A percentile compares a stretch with the other conserved stretches of the same genome.
These are phyloP conservation scores for Saccostrea glomerata DNA, from an alignment of 1,140 invertebrate species.

Conservation along the genomic window DNA sequence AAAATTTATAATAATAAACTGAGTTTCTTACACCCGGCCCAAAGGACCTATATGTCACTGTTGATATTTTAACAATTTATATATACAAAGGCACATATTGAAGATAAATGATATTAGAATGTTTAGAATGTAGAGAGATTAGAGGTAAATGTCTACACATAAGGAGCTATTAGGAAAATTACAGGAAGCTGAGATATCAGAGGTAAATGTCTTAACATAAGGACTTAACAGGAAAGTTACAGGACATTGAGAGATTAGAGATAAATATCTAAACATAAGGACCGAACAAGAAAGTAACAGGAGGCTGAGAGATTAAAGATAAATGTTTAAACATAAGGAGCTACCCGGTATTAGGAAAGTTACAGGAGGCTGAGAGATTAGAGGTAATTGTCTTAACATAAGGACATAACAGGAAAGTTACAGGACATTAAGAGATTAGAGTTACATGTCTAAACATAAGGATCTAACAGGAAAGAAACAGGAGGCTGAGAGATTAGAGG, in stretches of 20 bases:
- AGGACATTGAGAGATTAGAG: slow-evolving; percentile 65
- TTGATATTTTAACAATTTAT: no score
- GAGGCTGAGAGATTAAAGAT: no score
- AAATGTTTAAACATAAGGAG: no score
- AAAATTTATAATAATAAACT: no score
- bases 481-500: no score
- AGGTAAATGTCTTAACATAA: slow-evolving; percentile 56
- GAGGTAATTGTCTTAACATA: slow-evolving; percentile 64
- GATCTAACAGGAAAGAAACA: slow-evolving; percentile 66
- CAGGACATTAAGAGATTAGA: slow-evolving; percentile 72
- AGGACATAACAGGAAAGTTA: slow-evolving; percentile 63
- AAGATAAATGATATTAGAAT: no score
- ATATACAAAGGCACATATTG: no score
- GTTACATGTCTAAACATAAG: background rate
- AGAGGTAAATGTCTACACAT: slow-evolving; percentile 59
- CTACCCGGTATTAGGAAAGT: slow-evolving; percentile 59
- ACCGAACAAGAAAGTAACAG: no score
- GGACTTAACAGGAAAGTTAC: slow-evolving; percentile 53
- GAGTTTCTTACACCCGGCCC: no score
- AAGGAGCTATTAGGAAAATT: slow-evolving; percentile 56
- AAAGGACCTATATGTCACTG: no score
- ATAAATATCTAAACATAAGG: slow-evolving; percentile 43
- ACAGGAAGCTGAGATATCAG: slow-evolving; percentile 70
- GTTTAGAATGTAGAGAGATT: no score
- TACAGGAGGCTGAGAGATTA: slow-evolving; percentile 68